Percentiles rank a stretch among this genome's conserved stretches.
These are phyloP conservation scores for Caligus rogercresseyi DNA, from an alignment of 1,140 invertebrate species.

Conservation along the genomic window DNA sequence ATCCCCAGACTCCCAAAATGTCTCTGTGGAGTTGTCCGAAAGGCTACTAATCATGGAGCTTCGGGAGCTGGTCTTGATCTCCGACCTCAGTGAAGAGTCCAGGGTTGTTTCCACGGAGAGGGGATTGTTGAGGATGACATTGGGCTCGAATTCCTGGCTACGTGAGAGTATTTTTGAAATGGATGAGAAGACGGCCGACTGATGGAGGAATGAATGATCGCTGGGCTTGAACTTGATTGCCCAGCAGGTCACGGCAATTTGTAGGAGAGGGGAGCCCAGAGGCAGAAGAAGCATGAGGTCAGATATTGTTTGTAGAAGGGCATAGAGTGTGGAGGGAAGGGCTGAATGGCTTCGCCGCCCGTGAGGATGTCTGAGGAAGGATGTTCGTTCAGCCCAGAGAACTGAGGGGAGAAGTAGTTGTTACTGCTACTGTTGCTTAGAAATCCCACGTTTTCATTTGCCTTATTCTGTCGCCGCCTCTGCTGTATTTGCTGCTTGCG, in stretches of 20 bases:
- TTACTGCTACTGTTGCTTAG: neutral
- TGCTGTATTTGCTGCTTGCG: neutral
- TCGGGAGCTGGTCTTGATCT: slow-evolving; percentile 74
- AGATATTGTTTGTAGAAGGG: slow-evolving; percentile 70
- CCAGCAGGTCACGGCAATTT: slow-evolving; percentile 80
- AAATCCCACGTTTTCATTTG: neutral
- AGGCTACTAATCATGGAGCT: slow-evolving; percentile 81
- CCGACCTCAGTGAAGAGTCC: slow-evolving; percentile 52
- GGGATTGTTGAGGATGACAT: neutral
- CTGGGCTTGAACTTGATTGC: slow-evolving; percentile 65
- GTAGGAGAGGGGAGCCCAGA: slow-evolving; percentile 62
- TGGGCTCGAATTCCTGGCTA: slow-evolving; percentile 42
- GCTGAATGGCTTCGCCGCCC: slow-evolving; percentile 55
- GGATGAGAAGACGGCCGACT: slow-evolving; percentile 82
- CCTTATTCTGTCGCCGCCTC: neutral
- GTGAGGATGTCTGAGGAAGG: slow-evolving; percentile 58
- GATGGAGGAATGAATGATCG: slow-evolving; percentile 82
- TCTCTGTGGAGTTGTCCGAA: slow-evolving; percentile 84
- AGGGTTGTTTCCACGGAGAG: slow-evolving; percentile 43
- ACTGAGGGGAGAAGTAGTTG: neutral
- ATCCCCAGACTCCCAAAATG: slow-evolving; percentile 97
- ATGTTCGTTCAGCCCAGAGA: slow-evolving; percentile 49
- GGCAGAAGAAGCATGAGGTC: slow-evolving; percentile 79
- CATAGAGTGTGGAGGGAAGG: slow-evolving; percentile 66
- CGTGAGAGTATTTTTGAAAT: slow-evolving; percentile 87